Evolutionary conservation across 2,797 vertebrate genomes (phyloP).

Genomic region (Myotis myotis): DNA sequence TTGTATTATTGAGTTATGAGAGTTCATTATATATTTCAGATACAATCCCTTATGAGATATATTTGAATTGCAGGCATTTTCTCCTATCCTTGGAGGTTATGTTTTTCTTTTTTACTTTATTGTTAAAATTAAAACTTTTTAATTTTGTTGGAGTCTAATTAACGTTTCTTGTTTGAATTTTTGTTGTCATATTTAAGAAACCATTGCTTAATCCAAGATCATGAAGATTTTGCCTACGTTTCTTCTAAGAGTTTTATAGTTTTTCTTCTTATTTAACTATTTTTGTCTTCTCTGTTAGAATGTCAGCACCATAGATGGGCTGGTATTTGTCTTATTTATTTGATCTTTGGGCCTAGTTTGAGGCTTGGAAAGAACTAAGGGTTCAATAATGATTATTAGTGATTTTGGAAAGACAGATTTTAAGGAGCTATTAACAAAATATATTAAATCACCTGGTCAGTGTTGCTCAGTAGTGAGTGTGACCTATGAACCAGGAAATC

Average conservation of each 20-base stretch:
- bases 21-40: not conserved
- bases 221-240: not conserved
- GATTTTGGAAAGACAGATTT: conserved; percentile 16
- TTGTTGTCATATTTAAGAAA: conserved; percentile 3
- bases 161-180: not conserved
- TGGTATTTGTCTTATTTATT: not conserved
- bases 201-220: not conserved
- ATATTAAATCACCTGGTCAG: not conserved
- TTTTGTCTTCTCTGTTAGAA: not conserved
- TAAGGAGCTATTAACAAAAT: not conserved
- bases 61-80: not conserved
- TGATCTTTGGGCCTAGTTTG: not conserved
- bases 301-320: not conserved
- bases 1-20: not conserved
- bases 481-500: no score
- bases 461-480: no score
- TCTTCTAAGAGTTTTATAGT: conserved; percentile 27
- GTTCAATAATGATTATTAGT: not conserved
- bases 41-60: not conserved
- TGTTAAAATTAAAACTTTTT: not conserved
- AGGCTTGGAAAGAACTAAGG: not conserved
- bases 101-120: not conserved
- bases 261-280: not conserved
- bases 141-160: not conserved
- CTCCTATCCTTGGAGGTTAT: not conserved